These are phyloP conservation scores for Marasmarcha lunaedactyla DNA, from an alignment of 2,888 invertebrate species.

Conservation along the genomic window DNA sequence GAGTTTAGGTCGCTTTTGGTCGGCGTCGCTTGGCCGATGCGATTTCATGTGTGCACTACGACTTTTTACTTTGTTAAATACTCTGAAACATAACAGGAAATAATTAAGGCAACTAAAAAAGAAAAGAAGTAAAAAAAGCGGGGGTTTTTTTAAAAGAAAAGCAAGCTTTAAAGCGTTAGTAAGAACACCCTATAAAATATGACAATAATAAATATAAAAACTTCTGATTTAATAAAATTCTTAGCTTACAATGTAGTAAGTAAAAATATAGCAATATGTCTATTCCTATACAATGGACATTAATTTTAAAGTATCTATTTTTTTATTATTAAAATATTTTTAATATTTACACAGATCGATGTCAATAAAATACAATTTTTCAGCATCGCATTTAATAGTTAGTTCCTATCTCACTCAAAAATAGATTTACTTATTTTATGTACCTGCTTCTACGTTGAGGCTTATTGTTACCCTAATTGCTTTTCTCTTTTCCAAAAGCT, in stretches of 20 bases:
- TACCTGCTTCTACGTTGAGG: background rate
- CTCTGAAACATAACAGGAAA: slow-evolving; percentile 78
- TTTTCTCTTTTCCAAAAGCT: no score
- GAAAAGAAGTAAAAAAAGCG: slow-evolving; percentile 21
- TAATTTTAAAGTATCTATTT: slow-evolving; percentile 36
- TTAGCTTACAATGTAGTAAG: no score
- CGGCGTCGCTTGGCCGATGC: slow-evolving; percentile 91
- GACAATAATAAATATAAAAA: slow-evolving; percentile 41
- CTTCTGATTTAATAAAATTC: slow-evolving; percentile 24
- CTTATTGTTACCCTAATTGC: no score
- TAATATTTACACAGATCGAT: slow-evolving; percentile 48
- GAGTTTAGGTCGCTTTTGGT: slow-evolving; percentile 76
- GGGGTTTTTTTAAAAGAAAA: slow-evolving; percentile 3
- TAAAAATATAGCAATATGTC: no score
- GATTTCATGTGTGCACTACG: slow-evolving; percentile 99
- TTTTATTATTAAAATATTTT: slow-evolving; percentile 34
- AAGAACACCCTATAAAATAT: slow-evolving; percentile 37
- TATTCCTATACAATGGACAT: slow-evolving; percentile 34
- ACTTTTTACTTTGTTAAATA: slow-evolving; percentile 98
- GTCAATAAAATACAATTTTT: slow-evolving; percentile 21
- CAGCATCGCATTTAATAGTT: slow-evolving; percentile 19
- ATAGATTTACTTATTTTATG: background rate
- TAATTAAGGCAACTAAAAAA: slow-evolving; percentile 53
- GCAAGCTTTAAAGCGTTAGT: slow-evolving; percentile 39
- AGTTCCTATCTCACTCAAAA: background rate